Evolutionary conservation across 2,888 invertebrate species (phyloP).

Genomic region (Seira musarum): DNA sequence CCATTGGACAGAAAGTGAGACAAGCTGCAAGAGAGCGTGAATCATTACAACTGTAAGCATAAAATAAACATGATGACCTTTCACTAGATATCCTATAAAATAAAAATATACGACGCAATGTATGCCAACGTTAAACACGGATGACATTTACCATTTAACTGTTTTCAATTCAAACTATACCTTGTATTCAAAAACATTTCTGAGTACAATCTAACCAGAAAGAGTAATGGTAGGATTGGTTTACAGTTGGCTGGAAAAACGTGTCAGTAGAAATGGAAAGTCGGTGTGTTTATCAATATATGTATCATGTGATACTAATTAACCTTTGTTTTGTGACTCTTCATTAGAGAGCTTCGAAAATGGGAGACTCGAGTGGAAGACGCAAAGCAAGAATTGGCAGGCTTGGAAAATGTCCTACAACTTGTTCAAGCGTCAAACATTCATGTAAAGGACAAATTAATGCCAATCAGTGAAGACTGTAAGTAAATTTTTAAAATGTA

Average conservation of each 20-base stretch:
- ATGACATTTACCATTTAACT: no score
- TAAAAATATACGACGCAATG: no score
- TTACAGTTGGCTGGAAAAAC: neutral
- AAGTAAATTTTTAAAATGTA: no score
- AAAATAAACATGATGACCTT: neutral
- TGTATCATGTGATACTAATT: neutral
- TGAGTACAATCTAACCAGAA: no score
- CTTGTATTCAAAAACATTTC: no score
- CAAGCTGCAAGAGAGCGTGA: slow-evolving; percentile 56
- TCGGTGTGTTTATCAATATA: neutral
- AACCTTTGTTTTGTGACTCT: neutral
- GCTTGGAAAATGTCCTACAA: slow-evolving; percentile 48
- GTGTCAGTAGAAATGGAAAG: neutral
- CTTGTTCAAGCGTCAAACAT: slow-evolving; percentile 46
- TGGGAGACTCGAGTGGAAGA: slow-evolving; percentile 51
- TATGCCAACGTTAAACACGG: no score
- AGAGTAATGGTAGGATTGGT: no score
- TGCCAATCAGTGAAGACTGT: slow-evolving; percentile 54
- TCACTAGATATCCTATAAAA: no score
- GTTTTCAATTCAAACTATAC: no score
- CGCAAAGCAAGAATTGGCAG: slow-evolving; percentile 49
- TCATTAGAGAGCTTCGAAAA: slow-evolving; percentile 44
- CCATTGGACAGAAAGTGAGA: slow-evolving; percentile 39
- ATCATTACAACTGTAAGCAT: slow-evolving; percentile 48
- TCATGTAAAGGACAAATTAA: slow-evolving; percentile 48